A percentile compares a stretch with the other conserved stretches of the same genome.
Conservation (phyloP, 2,797 vertebrate genomes). For the Chaetophractus vellerosus region DNA sequence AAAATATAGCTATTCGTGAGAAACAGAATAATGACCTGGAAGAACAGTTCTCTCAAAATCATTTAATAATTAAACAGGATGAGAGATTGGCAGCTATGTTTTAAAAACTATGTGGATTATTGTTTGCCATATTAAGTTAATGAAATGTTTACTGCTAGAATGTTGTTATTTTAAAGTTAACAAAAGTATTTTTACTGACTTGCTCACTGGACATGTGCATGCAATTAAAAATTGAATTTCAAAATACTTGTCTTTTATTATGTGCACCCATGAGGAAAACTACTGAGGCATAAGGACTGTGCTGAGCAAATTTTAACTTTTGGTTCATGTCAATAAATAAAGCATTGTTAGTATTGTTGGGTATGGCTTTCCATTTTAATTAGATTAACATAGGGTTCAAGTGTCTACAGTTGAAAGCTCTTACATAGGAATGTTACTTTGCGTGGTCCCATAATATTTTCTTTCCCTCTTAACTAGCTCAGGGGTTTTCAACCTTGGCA, state of each 20-base stretch:
- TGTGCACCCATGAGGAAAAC: conserved; percentile 68
- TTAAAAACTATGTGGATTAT: conserved; percentile 58
- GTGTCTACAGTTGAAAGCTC: conserved; percentile 48
- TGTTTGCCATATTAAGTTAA: conserved; percentile 71
- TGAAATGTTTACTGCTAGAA: conserved; percentile 72
- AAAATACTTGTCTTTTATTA: conserved; percentile 73
- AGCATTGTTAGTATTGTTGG: conserved; percentile 47
- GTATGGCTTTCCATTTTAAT: conserved; percentile 54
- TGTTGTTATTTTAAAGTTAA: conserved; percentile 78
- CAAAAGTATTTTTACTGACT: conserved; percentile 80
- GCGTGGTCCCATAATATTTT: background rate
- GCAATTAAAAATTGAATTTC: conserved; percentile 80
- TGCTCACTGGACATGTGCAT: conserved; percentile 72
- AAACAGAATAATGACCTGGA: conserved; percentile 30
- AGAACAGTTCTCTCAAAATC: background rate
- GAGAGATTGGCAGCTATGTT: conserved; percentile 27
- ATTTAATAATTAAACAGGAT: conserved; percentile 55
- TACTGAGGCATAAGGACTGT: conserved; percentile 35
- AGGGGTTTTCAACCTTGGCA: background rate
- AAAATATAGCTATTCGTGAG: conserved; percentile 41
- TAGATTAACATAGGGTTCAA: conserved; percentile 52
- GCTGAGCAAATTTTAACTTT: conserved; percentile 66
- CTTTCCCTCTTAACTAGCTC: conserved; percentile 19
- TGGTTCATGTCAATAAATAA: conserved; percentile 44
- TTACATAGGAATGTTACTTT: conserved; percentile 55